phyloP scores from a whole-genome alignment of 2,888 invertebrate genomes.

The Drosophila merina region DNA sequence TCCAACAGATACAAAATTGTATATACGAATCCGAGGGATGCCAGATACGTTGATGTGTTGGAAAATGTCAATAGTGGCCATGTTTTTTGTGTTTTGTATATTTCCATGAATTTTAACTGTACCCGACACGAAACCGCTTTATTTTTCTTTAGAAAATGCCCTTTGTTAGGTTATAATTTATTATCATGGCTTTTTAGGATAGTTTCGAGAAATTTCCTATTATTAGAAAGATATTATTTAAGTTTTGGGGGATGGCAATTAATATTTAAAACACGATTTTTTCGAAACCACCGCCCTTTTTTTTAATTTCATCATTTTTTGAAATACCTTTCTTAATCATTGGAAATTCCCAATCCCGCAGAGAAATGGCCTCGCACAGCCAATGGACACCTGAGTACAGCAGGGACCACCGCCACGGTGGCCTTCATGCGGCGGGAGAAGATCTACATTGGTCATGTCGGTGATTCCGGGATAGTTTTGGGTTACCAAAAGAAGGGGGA shows the following conservation, averaged over 20 bases:
- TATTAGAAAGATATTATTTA: no score
- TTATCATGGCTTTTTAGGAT: no score
- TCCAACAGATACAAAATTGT: constrained; percentile 17
- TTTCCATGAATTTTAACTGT: background rate
- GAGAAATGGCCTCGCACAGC: constrained; percentile 98
- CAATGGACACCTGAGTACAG: constrained; percentile 97
- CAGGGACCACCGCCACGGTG: constrained; percentile 98
- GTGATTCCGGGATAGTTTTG: constrained; percentile 97
- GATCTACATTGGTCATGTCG: constrained; percentile 98
- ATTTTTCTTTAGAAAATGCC: background rate
- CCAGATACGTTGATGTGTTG: constrained; percentile 24
- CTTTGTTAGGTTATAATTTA: background rate
- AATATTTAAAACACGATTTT: no score
- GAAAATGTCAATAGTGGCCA: constrained; percentile 29
- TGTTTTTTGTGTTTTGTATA: constrained; percentile 15
- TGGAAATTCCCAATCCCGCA: constrained; percentile 78
- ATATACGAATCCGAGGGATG: constrained; percentile 31
- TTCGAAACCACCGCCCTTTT: background rate
- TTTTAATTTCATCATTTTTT: constrained; percentile 6
- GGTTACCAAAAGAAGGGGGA: constrained; percentile 91
- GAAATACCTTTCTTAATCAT: background rate
- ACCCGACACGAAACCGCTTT: background rate
- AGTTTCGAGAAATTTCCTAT: no score
- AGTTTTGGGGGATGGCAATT: no score
- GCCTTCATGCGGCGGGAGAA: constrained; percentile 97